phyloP scores from a whole-genome alignment of 2,113 vertebrate genomes.

The Engraulis encrasicolus region DNA sequence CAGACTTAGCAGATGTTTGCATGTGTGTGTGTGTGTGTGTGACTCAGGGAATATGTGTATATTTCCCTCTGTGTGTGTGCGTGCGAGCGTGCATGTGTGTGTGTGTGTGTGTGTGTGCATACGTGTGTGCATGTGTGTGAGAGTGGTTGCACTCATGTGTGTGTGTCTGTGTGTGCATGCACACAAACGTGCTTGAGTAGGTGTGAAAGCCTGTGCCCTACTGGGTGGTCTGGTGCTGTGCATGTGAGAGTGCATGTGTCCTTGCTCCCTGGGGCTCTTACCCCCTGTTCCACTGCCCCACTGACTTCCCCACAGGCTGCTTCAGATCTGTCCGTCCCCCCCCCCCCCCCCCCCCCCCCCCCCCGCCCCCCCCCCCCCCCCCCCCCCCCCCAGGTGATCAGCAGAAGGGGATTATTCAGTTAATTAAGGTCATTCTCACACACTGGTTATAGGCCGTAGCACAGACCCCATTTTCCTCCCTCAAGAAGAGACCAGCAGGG shows the following conservation, averaged over 20 bases:
- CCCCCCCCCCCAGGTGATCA: not conserved
- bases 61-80: constrained; percentile 5
- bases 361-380: too few relatives aligned
- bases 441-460: not conserved
- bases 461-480: not conserved
- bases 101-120: not conserved
- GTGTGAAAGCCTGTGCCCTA: not conserved
- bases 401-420: constrained; percentile 15
- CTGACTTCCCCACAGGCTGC: not conserved
- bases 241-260: too few relatives aligned
- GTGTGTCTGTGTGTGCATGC: constrained; percentile 4
- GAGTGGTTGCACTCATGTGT: not conserved
- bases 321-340: not conserved
- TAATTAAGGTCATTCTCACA: not conserved
- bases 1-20: constrained; percentile 5
- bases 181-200: not conserved
- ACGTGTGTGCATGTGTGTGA: not conserved
- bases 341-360: too few relatives aligned
- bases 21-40: not conserved
- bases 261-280: not conserved
- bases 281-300: not conserved
- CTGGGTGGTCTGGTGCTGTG: constrained; percentile 43
- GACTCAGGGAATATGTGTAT: constrained; percentile 14
- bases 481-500: not conserved
- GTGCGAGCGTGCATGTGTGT: constrained; percentile 14